Evolutionary conservation across 2,797 vertebrate species (phyloP).

Genomic region (Sebastes alutus): DNA sequence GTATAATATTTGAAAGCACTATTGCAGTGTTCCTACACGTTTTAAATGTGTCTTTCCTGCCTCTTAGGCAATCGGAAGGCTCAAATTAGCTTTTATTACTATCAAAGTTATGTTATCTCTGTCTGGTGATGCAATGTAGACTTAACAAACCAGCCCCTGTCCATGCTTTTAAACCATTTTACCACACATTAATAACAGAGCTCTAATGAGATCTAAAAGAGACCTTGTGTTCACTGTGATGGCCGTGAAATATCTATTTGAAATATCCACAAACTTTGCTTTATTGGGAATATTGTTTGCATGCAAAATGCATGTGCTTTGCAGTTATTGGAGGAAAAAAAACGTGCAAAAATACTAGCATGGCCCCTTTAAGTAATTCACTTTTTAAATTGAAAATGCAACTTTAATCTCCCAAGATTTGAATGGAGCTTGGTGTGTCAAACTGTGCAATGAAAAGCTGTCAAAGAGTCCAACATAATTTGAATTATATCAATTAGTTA

Average conservation of each 20-base stretch:
- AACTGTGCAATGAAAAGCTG: background rate
- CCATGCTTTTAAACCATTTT: background rate
- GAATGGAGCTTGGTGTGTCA: background rate
- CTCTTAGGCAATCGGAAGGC: background rate
- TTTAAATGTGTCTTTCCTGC: background rate
- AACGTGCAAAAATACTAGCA: background rate
- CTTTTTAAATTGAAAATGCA: background rate
- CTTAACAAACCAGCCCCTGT: background rate
- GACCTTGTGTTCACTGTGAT: background rate
- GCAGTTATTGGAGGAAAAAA: background rate
- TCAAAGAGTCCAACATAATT: background rate
- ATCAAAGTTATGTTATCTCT: background rate
- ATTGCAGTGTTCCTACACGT: accelerated
- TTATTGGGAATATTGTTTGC: background rate
- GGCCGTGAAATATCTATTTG: background rate
- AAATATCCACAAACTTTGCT: background rate
- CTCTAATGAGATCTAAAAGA: background rate
- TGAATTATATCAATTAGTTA: background rate
- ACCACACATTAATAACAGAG: background rate
- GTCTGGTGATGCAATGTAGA: background rate
- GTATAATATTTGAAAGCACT: background rate
- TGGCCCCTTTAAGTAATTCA: background rate
- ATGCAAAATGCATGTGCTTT: background rate
- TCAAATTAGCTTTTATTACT: background rate
- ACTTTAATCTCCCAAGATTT: background rate